phyloP scores from a whole-genome alignment of 2,113 vertebrate species.

The Tichodroma muraria region DNA sequence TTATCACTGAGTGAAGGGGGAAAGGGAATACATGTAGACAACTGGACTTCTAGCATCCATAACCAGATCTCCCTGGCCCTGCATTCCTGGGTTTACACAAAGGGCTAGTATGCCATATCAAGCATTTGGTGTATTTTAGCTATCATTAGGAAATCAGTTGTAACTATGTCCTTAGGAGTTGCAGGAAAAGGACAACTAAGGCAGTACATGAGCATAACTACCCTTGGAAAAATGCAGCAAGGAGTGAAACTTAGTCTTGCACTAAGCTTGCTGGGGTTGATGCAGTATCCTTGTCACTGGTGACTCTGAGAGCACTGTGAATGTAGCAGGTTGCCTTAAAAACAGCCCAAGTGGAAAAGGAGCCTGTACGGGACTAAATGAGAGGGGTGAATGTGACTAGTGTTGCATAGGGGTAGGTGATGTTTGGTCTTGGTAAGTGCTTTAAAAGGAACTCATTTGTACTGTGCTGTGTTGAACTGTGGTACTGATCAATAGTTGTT shows the following conservation, averaged over 20 bases:
- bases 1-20: not conserved
- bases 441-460: not conserved
- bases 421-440: not conserved
- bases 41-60: not conserved
- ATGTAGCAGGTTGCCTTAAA: not conserved
- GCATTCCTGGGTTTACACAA: rapidly evolving
- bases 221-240: not conserved
- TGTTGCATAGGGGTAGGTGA: not conserved
- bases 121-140: not conserved
- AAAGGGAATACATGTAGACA: rapidly evolving
- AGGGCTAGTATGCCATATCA: not conserved
- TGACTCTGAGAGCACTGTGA: not conserved
- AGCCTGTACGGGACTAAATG: not conserved
- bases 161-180: not conserved
- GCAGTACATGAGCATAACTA: rapidly evolving
- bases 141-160: not conserved
- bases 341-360: not conserved
- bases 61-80: not conserved
- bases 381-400: not conserved
- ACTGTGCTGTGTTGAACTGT: not conserved
- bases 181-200: not conserved
- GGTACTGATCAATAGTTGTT: not conserved
- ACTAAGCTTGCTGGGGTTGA: not conserved
- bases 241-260: not conserved
- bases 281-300: rapidly evolving